phyloP scores from a whole-genome alignment of 2,797 vertebrate species.

The Erethizon dorsatum region DNA sequence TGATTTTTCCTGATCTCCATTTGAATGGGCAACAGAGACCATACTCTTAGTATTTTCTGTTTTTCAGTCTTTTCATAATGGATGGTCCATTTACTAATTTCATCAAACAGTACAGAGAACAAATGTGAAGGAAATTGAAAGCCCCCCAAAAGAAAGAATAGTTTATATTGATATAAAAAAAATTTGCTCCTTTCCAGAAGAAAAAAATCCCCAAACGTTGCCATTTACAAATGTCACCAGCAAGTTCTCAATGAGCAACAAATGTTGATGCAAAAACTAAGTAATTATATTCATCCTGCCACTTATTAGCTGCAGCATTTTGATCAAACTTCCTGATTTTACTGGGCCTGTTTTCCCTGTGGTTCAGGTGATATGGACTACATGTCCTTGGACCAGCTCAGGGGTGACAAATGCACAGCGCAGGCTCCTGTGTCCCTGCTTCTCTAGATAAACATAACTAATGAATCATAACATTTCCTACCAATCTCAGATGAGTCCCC shows the following conservation, averaged over 20 bases:
- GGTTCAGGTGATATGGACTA: neutral
- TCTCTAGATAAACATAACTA: slow-evolving; percentile 19
- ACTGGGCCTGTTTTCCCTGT: neutral
- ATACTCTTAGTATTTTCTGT: neutral
- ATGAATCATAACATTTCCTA: neutral
- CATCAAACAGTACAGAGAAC: slow-evolving; percentile 50
- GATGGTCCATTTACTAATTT: slow-evolving; percentile 46
- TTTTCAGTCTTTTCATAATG: slow-evolving; percentile 58
- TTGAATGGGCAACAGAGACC: neutral
- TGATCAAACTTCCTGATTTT: neutral
- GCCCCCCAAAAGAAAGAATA: neutral
- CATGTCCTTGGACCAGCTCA: neutral
- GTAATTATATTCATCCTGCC: neutral
- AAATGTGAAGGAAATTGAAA: slow-evolving; percentile 2
- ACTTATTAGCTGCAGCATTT: neutral
- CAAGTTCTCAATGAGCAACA: neutral
- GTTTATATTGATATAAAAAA: neutral
- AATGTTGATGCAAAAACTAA: slow-evolving; percentile 44
- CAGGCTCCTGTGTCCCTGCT: neutral
- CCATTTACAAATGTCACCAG: slow-evolving; percentile 46
- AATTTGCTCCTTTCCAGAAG: neutral
- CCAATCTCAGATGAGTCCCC: neutral
- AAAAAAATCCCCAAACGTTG: slow-evolving; percentile 15
- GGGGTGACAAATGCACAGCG: neutral
- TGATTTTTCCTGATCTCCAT: neutral